Percentiles rank a stretch among this genome's conserved stretches.
phyloP scores from a whole-genome alignment of 2,888 invertebrate species.

The Latrodectus elegans region DNA sequence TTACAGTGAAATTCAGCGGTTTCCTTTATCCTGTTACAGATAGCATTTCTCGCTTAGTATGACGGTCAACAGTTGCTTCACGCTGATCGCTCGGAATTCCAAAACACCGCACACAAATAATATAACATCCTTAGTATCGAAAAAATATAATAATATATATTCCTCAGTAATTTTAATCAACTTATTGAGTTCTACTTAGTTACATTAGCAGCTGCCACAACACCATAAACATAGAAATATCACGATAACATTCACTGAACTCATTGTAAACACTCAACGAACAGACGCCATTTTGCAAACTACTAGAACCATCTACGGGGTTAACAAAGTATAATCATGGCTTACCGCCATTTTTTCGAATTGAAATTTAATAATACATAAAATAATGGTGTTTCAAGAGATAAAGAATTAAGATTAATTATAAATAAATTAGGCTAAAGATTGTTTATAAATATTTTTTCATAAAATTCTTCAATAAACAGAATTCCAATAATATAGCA shows the following conservation, averaged over 20 bases:
- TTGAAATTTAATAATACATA: too few relatives aligned
- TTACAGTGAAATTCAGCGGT: neutral
- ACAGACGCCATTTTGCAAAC: conserved; percentile 68
- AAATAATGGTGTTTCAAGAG: too few relatives aligned
- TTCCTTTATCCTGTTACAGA: neutral
- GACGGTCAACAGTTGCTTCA: conserved; percentile 64
- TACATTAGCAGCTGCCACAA: neutral
- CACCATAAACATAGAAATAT: conserved; percentile 8
- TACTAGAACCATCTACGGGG: conserved; percentile 62
- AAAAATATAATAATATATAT: neutral
- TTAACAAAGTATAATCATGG: conserved; percentile 63
- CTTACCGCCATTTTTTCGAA: conserved; percentile 60
- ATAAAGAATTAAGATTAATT: too few relatives aligned
- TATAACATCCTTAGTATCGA: neutral
- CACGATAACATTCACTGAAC: conserved; percentile 12
- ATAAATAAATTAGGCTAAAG: too few relatives aligned
- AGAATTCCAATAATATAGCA: too few relatives aligned
- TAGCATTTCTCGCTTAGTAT: conserved; percentile 1
- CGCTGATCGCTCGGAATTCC: conserved; percentile 45
- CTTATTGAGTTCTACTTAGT: neutral
- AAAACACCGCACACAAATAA: conserved; percentile 60
- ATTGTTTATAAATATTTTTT: too few relatives aligned
- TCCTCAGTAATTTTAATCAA: neutral
- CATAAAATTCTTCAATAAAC: too few relatives aligned
- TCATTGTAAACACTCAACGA: conserved; percentile 46